Evolutionary conservation across 92 coral and sea anemone species (phyloP), one percentile per base, ranked within the genome.

Genomic region (Galaxea fascicularis): DNA sequence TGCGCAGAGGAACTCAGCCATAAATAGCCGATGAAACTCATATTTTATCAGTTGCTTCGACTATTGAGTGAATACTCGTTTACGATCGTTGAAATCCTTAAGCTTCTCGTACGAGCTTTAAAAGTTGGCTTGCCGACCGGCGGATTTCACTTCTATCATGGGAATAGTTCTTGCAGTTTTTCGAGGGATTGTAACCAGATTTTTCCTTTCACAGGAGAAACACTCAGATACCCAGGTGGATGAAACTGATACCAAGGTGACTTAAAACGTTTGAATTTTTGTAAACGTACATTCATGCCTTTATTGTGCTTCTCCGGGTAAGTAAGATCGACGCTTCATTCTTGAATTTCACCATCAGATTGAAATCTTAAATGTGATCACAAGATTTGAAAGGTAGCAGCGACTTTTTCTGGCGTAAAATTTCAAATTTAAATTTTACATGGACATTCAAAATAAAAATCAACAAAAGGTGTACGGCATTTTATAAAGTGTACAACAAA

Each of bases 121-220:
- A 11, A 10, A 10, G 52, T 30, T 16, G 9, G 45, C 67, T 30
- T 21, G n/a, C 28, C 26, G 46, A 65, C 75, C 75, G 1, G 5
- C 11, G 17, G 29, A n/a, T 29, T 35, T 20, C 28, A 78, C 39
- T 46, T 27, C 28, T 12, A 45, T 47, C 74, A 79, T 65, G 84
- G 84, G 84, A 79, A 66, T 68, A 30, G 64, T 66, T 10, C 1
- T 79, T 4, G 47, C 84, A 24, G 10, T 79, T 51, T 51, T 35
- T 18, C 49, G 75, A 70, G 29, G 84, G 66, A 53, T 79, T 66
- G 11, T 79, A 1, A 4, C 41, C 28, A 67, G 75, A 53, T 20
- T 79, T 14, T 45, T 75, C 0, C 6, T 66, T 22, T 52, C 73
- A 49, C 15, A 11, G 13, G 51, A 14, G 53, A 49, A 47, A 16